Evolutionary conservation across 2,797 vertebrate genomes (phyloP).

Genomic region (Pipistrellus kuhlii): DNA sequence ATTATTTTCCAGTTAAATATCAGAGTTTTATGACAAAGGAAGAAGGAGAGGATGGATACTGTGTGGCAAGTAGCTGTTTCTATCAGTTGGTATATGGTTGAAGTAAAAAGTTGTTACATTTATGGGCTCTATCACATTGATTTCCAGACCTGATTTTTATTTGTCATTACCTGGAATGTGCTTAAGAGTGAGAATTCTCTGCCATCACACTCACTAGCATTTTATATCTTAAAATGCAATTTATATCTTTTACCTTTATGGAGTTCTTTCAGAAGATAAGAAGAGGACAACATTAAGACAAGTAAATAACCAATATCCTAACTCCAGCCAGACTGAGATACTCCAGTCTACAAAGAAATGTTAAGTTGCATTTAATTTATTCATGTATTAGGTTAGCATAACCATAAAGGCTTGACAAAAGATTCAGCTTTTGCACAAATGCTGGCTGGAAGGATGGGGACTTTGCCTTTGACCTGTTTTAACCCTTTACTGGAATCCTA

Average conservation of each 20-base stretch:
- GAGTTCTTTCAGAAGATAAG: neutral
- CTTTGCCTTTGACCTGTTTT: neutral
- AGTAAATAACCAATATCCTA: neutral
- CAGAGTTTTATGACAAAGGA: neutral
- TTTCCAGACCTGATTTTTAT: slow-evolving; percentile 13
- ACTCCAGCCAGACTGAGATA: neutral
- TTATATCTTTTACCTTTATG: slow-evolving; percentile 42
- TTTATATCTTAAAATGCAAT: neutral
- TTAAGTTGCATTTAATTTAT: neutral
- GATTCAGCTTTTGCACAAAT: neutral
- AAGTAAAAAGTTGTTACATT: neutral
- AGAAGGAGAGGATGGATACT: neutral
- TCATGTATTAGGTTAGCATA: neutral
- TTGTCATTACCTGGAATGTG: neutral
- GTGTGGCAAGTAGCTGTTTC: neutral
- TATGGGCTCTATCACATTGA: neutral
- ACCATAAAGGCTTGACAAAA: neutral
- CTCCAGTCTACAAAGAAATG: neutral
- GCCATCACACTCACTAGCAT: neutral
- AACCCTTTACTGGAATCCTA: neutral
- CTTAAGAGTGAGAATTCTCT: neutral
- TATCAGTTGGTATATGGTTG: neutral
- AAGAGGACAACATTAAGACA: neutral
- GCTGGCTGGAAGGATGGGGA: neutral
- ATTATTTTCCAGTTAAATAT: neutral